phyloP scores from a whole-genome alignment of 30 jellyfish, hydroid and myxozoan genomes.

The Cassiopea xamachana region DNA sequence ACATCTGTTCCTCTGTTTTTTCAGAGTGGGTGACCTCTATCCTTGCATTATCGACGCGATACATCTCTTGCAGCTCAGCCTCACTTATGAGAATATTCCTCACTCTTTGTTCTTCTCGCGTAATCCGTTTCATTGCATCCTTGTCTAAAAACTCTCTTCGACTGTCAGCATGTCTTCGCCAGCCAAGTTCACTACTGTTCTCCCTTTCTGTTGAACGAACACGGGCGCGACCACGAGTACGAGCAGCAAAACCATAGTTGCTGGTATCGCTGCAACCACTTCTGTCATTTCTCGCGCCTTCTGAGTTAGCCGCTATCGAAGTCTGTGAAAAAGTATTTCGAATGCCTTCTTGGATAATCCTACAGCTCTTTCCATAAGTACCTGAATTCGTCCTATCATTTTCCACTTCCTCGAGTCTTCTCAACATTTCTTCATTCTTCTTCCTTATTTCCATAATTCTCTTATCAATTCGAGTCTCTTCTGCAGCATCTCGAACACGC shows the following conservation, averaged over 20 bases:
- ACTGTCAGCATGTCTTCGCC: background rate
- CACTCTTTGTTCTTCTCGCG: constrained; percentile 1
- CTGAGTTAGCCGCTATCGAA: background rate
- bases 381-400: constrained; percentile 10
- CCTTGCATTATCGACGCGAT: background rate
- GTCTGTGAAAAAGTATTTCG: background rate
- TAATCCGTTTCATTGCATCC: background rate
- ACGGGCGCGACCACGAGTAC: constrained; percentile 55
- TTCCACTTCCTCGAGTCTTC: constrained; percentile 17
- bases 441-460: constrained; percentile 5
- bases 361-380: background rate
- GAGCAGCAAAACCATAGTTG: background rate
- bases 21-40: background rate
- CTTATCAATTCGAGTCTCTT: constrained; percentile 12
- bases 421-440: constrained; percentile 27
- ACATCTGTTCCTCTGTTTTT: background rate
- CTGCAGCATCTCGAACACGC: background rate
- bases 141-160: background rate
- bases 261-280: background rate
- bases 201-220: background rate
- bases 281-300: background rate
- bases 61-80: constrained; percentile 4
- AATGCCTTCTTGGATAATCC: background rate
- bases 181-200: background rate
- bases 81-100: background rate